phyloP scores from a whole-genome alignment of 64 coral and sea anemone species.

The Montipora capricornis region DNA sequence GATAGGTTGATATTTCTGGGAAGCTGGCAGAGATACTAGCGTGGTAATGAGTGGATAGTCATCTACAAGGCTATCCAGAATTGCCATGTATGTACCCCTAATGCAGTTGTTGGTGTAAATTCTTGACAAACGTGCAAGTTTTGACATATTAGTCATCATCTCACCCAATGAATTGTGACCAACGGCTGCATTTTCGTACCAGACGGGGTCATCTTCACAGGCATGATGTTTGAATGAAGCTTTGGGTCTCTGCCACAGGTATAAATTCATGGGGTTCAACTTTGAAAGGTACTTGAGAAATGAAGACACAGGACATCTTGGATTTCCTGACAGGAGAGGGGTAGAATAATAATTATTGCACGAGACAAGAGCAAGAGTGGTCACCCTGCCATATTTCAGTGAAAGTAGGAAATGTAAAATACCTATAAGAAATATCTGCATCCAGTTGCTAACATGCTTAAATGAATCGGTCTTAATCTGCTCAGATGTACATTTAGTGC shows the following conservation, averaged over 20 bases:
- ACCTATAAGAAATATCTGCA: no score
- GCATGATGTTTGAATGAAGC: slow-evolving; percentile 71
- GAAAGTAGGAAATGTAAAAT: no score
- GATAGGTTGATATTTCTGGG: slow-evolving; percentile 28
- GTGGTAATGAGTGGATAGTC: slow-evolving; percentile 43
- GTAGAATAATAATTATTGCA: background rate
- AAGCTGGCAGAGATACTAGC: slow-evolving; percentile 11
- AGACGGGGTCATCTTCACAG: slow-evolving; percentile 70
- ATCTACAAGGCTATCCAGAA: slow-evolving; percentile 45
- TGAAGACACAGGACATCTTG: slow-evolving; percentile 82
- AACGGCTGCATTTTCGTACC: slow-evolving; percentile 87
- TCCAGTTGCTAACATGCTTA: no score
- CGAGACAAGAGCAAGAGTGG: no score
- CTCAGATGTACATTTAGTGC: no score
- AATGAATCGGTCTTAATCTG: no score
- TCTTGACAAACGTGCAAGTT: slow-evolving; percentile 76
- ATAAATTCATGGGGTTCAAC: slow-evolving; percentile 82
- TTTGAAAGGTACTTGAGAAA: slow-evolving; percentile 89
- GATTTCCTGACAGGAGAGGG: slow-evolving; percentile 55
- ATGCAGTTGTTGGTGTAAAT: slow-evolving; percentile 90
- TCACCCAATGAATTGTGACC: slow-evolving; percentile 90
- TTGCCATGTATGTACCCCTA: slow-evolving; percentile 52
- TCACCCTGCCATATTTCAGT: no score
- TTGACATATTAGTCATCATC: slow-evolving; percentile 91
- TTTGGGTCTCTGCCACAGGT: slow-evolving; percentile 87